Conservation (phyloP, 2,113 vertebrate species). For the Oryzias javanicus region DNA sequence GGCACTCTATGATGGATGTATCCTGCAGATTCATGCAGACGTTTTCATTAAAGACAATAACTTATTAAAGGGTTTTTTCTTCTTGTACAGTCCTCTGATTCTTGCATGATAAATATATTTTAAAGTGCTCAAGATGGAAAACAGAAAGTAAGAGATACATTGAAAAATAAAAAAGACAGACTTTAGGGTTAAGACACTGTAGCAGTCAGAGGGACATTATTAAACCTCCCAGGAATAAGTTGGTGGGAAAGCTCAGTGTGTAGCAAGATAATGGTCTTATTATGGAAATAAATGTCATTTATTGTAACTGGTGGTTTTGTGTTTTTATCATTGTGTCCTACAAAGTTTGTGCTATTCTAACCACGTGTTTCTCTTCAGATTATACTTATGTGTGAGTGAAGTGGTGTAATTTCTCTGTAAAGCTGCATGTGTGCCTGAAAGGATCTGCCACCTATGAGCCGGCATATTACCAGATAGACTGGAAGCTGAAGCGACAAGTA, state of each 20-base stretch:
- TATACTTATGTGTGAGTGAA: neutral
- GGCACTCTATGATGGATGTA: neutral
- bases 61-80: neutral
- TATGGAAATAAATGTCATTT: conserved; percentile 19
- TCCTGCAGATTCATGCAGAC: neutral
- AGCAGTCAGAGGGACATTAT: neutral
- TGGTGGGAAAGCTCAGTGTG: conserved; percentile 12
- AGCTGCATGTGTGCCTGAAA: neutral
- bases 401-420: neutral
- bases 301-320: conserved; percentile 11
- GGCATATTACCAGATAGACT: neutral
- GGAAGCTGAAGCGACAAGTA: neutral
- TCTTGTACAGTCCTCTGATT: no score
- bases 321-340: conserved; percentile 6
- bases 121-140: no score
- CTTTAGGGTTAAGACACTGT: no score
- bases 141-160: no score
- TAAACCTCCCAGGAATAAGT: conserved; percentile 3
- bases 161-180: no score
- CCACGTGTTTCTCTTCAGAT: neutral
- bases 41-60: neutral
- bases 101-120: neutral
- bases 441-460: neutral
- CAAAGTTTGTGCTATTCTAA: neutral
- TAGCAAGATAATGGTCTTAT: conserved; percentile 11